phyloP scores from a whole-genome alignment of 1,140 invertebrate species.

The Cotesia vestalis region DNA sequence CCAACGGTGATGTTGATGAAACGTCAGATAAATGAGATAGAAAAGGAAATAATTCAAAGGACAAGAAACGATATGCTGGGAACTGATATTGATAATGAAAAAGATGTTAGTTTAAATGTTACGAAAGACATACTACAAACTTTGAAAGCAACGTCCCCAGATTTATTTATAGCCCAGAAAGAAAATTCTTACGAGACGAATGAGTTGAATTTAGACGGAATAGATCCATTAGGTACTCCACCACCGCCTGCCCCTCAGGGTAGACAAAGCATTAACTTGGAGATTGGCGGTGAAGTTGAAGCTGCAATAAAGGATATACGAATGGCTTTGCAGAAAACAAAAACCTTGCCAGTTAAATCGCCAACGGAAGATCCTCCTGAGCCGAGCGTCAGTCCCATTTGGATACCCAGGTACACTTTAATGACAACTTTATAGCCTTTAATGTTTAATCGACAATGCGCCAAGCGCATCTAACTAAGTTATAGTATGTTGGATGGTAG shows the following conservation, averaged over 20 bases:
- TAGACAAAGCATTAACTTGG: conserved; percentile 60
- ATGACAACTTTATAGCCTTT: conserved; percentile 28
- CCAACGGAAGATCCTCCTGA: conserved; percentile 59
- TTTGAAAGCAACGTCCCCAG: conserved; percentile 60
- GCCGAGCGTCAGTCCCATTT: conserved; percentile 68
- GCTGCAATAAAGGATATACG: conserved; percentile 84
- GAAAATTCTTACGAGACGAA: conserved; percentile 62
- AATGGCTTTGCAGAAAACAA: conserved; percentile 80
- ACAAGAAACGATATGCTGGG: conserved; percentile 60
- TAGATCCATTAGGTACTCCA: conserved; percentile 74
- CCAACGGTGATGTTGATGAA: conserved; percentile 77
- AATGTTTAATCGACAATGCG: conserved; percentile 6
- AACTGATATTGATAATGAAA: conserved; percentile 46
- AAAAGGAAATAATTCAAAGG: conserved; percentile 76
- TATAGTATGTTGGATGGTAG: conserved; percentile 65
- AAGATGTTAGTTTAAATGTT: conserved; percentile 59
- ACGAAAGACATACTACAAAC: conserved; percentile 60
- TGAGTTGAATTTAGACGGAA: conserved; percentile 70
- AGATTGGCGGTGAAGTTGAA: conserved; percentile 68
- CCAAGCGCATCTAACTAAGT: conserved; percentile 60
- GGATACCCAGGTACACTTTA: conserved; percentile 71
- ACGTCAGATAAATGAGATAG: conserved; percentile 78
- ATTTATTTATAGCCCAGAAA: conserved; percentile 65
- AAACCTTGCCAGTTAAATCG: conserved; percentile 71
- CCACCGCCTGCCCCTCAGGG: conserved; percentile 75